Evolutionary conservation across 2,888 invertebrate genomes (phyloP), one percentile per base, ranked within the genome.

Genomic region (Spilarctia lutea): DNA sequence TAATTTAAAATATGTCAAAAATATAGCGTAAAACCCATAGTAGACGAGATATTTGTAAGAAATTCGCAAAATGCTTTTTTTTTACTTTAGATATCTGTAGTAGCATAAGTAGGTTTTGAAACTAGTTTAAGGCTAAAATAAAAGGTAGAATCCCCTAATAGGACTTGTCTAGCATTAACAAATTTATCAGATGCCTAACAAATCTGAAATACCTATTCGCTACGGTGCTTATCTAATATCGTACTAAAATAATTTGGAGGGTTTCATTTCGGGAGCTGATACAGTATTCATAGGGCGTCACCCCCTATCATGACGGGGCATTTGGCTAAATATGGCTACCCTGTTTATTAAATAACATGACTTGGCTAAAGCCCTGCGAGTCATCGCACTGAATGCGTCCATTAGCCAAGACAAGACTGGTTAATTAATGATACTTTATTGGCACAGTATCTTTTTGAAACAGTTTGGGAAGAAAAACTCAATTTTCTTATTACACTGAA

Each of bases 361-460:
- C 87, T 89, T 77, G 81, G 78, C 78, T 70, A 73, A 82, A 85
- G 81, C 70, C 73, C 42, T 69, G 77, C 79, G 65, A 83, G 79
- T 86, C 85, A 84, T 71, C 65, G 71, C 56, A 68, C 79, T 83
- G 84, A 85, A 87, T 87, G 81, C 85, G 76, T 90, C 91, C 91
- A 91, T 91, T 91, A 91, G 81, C 74, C 75, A 75, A 87, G 86
- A 91, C 90, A 90, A 90, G 82, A 75, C 73, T 83, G 77, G 70
- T 82, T 88, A 87, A 90, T 90, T 89, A 89, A 87, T 86, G 83
- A 80, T 76, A 72, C 73, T 74, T 75, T 81, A 83, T 79, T 81
- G 80, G 65, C 35, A 69, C 75, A 78, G 75, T 73, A 70, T 74
- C 72, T 79, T 75, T 27, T 33, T 65, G 24, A 27, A 65, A n/a